Percentiles rank a stretch among this genome's conserved stretches.
These are phyloP conservation scores for Lasiommata megera DNA, from an alignment of 2,888 invertebrate genomes.

Conservation along the genomic window DNA sequence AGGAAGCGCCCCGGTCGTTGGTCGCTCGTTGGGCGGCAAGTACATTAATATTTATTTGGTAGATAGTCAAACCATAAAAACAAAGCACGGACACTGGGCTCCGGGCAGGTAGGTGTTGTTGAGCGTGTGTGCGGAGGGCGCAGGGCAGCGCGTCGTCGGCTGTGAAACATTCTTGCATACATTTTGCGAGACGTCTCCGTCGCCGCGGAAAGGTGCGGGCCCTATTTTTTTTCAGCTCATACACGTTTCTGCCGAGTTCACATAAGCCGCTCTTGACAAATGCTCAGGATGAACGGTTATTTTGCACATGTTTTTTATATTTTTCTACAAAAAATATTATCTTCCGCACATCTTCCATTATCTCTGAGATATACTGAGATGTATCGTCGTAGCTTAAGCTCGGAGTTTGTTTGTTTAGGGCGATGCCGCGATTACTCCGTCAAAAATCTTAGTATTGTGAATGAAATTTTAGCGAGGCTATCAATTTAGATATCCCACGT, in stretches of 20 bases:
- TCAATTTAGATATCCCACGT: no score
- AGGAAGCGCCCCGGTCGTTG: no score
- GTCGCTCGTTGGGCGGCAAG: no score
- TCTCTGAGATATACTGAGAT: conserved; percentile 21
- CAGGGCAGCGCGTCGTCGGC: not conserved
- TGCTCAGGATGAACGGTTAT: conserved; percentile 78
- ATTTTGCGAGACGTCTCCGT: conserved; percentile 15
- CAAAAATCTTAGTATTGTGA: not conserved
- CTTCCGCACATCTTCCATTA: conserved; percentile 5
- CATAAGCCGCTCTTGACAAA: conserved; percentile 77
- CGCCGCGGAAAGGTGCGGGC: conserved; percentile 43
- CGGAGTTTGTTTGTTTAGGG: not conserved
- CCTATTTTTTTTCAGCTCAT: conserved; percentile 57
- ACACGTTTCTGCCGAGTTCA: conserved; percentile 69
- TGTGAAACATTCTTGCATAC: conserved; percentile 16
- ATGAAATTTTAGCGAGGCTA: not conserved
- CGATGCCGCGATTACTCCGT: not conserved
- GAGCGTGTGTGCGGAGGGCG: no score
- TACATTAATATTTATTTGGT: no score
- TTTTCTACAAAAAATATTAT: conserved; percentile 49
- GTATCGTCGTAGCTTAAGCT: conserved; percentile 22
- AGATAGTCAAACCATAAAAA: no score
- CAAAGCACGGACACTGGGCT: no score
- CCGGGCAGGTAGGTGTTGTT: no score
- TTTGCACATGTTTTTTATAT: conserved; percentile 60